A percentile compares a stretch with the other conserved stretches of the same genome.
Evolutionary conservation across 37 sponge, comb jelly and placozoan genomes (phyloP).

Genomic region (Beroe forskalii): DNA sequence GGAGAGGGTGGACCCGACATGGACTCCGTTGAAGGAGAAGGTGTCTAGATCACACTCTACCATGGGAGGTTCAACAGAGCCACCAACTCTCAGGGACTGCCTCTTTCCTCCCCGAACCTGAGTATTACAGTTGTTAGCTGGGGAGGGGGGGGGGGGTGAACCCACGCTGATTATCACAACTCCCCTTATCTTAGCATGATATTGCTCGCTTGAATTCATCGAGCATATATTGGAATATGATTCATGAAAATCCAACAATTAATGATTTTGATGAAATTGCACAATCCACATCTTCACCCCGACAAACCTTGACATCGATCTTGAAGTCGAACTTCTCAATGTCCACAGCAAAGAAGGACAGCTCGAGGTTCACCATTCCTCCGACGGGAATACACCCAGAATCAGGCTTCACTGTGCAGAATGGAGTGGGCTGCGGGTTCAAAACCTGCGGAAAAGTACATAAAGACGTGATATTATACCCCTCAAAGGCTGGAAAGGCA

Average conservation of each 20-base stretch:
- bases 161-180: too few relatives aligned
- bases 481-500: background rate
- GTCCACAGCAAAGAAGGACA: conserved; percentile 67
- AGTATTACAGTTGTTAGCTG: too few relatives aligned
- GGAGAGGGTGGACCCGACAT: conserved; percentile 49
- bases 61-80: conserved; percentile 73
- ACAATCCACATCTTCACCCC: too few relatives aligned
- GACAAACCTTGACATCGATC: conserved; percentile 69
- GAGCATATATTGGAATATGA: too few relatives aligned
- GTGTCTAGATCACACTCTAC: conserved; percentile 67
- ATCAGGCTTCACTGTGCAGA: conserved; percentile 70
- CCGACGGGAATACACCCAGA: conserved; percentile 81
- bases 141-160: too few relatives aligned
- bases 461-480: background rate
- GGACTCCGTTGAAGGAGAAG: conserved; percentile 51
- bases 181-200: too few relatives aligned
- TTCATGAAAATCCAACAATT: too few relatives aligned
- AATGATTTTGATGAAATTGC: too few relatives aligned
- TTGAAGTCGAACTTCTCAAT: conserved; percentile 73
- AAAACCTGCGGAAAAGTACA: conserved; percentile 43
- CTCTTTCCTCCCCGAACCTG: conserved; percentile 69
- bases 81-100: conserved; percentile 71
- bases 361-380: conserved; percentile 67
- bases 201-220: too few relatives aligned
- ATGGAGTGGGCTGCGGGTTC: conserved; percentile 59